Evolutionary conservation across 2,797 vertebrate genomes (phyloP), one percentile per base, ranked within the genome.

Genomic region (Hypotaenidia philippensis): DNA sequence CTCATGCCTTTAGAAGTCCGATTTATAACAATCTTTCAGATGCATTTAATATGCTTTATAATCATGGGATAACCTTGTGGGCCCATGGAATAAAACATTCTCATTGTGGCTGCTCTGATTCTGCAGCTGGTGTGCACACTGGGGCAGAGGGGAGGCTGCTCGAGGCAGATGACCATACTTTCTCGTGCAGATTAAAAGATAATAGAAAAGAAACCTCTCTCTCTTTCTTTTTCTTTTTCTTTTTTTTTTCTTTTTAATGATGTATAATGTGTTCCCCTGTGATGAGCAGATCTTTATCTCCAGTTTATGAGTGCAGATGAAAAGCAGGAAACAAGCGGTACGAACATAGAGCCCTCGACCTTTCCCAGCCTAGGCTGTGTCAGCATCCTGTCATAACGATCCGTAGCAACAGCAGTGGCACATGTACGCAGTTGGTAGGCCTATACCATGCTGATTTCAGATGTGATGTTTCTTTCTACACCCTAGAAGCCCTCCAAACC

Each of bases 361-460:
- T 84, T 55, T 71, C 41, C 36, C 20, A 49, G 11, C 52, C 81
- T 12, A 38, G 44, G 32, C 29, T 45, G 22, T 31, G 22, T 27
- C 36, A 26, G 16, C 17, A 13, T 40, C 53, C 44, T 47, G 14
- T 29, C 60, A 25, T 26, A 71, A 69, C 7, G 22, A 32, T 5
- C 63, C 17, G 23, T 4, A 68, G 38, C 34, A 83, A 23, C 20
- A 64, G 44, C 26, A 75, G 36, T 18, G 9, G 8, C 53, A 88
- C 15, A 50, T 27, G 13, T 16, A 18, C 0, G 0, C 21, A 27
- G 9, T 22, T 79, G 23, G 7, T 29, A 49, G 26, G 36, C 9
- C 21, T 65, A 10, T 10, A n/a, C 13, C 32, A 15, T 4, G 13
- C 45, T 34, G 50, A 50, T 38, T 84, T 76, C 41, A 41, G 36